Evolutionary conservation across 2,797 vertebrate genomes (phyloP).

Genomic region (Enteromius anoplus): DNA sequence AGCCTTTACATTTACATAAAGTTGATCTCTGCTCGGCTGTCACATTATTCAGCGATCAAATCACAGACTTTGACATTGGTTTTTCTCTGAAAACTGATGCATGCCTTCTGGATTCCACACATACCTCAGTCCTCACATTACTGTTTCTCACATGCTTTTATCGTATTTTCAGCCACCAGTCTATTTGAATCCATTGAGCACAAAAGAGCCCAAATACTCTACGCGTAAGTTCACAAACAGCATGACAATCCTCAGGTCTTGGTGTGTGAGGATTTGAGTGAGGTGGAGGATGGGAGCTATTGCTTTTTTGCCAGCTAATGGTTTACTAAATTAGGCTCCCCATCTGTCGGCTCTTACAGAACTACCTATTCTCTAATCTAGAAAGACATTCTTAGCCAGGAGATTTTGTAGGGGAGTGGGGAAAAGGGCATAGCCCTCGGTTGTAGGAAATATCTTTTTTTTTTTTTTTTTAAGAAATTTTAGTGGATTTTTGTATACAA

Average conservation of each 20-base stretch:
- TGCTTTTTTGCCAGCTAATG: constrained; percentile 68
- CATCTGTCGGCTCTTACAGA: constrained; percentile 75
- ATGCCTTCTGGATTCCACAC: background rate
- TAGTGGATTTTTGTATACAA: background rate
- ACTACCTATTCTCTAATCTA: constrained; percentile 71
- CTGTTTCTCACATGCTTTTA: background rate
- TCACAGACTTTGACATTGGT: background rate
- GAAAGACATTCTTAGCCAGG: constrained; percentile 62
- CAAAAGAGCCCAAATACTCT: background rate
- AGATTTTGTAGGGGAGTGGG: constrained; percentile 71
- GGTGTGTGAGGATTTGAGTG: constrained; percentile 44
- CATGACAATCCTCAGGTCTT: constrained; percentile 14
- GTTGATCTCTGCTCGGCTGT: background rate
- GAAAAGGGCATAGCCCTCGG: constrained; percentile 61
- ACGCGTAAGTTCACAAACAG: background rate
- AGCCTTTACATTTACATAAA: constrained; percentile 1
- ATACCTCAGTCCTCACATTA: background rate
- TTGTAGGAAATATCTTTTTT: constrained; percentile 51
- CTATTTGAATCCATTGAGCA: background rate
- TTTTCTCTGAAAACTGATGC: background rate
- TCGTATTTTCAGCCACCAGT: background rate
- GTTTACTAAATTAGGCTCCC: constrained; percentile 75
- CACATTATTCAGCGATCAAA: background rate
- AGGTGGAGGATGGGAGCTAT: constrained; percentile 45
- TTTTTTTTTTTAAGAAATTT: constrained; percentile 18